A percentile compares a stretch with the other conserved stretches of the same genome.
phyloP scores from a whole-genome alignment of 2,888 invertebrate species.

The Eudemis profundana region DNA sequence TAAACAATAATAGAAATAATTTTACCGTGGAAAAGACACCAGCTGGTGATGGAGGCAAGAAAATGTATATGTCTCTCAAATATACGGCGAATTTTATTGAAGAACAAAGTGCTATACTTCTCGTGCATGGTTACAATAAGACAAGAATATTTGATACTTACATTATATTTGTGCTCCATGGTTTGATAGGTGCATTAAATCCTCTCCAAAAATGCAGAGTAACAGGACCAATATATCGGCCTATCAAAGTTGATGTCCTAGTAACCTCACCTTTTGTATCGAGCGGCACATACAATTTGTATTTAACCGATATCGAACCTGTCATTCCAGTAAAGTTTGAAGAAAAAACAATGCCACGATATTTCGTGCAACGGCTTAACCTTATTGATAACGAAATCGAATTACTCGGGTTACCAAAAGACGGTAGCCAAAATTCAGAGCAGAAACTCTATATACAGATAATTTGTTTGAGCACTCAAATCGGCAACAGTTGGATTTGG shows the following conservation, averaged over 20 bases:
- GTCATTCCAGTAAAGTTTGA: slow-evolving; percentile 64
- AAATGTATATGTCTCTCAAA: slow-evolving; percentile 70
- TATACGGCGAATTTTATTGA: slow-evolving; percentile 71
- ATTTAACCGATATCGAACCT: slow-evolving; percentile 72
- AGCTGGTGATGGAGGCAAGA: slow-evolving; percentile 68
- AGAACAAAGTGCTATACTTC: slow-evolving; percentile 65
- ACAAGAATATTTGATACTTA: slow-evolving; percentile 79
- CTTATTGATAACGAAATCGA: slow-evolving; percentile 70
- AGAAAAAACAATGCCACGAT: slow-evolving; percentile 57
- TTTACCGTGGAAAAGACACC: slow-evolving; percentile 72
- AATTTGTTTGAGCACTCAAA: slow-evolving; percentile 71
- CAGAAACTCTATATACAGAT: slow-evolving; percentile 72
- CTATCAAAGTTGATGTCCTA: slow-evolving; percentile 71
- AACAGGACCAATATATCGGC: slow-evolving; percentile 72
- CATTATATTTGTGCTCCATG: slow-evolving; percentile 68
- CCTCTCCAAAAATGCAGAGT: slow-evolving; percentile 75
- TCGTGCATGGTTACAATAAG: slow-evolving; percentile 78
- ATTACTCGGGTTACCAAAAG: slow-evolving; percentile 65
- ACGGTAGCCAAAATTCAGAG: slow-evolving; percentile 63
- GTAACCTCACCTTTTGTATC: slow-evolving; percentile 69
- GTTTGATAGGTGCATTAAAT: slow-evolving; percentile 63
- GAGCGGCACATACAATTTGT: slow-evolving; percentile 58
- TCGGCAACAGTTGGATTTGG: slow-evolving; percentile 76
- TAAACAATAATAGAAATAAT: slow-evolving; percentile 67
- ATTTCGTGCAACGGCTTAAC: slow-evolving; percentile 68